phyloP scores from a whole-genome alignment of 2,888 invertebrate genomes.

The Agrotis clavis region DNA sequence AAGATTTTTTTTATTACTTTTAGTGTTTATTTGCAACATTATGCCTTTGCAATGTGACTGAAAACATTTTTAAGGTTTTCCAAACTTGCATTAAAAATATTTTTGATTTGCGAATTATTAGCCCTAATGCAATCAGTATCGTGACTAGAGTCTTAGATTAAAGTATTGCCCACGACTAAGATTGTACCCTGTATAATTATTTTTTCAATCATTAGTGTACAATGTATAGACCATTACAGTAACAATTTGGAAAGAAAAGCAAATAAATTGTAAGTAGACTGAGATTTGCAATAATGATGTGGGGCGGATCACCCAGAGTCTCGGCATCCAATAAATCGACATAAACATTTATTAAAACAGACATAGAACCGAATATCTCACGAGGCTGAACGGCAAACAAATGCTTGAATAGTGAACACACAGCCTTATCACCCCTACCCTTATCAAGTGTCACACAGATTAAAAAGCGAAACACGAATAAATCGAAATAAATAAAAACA shows the following conservation, averaged over 20 bases:
- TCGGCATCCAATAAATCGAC: conserved; percentile 18
- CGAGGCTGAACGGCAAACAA: conserved; percentile 19
- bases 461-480: conserved; percentile 55
- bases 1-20: no score
- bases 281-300: conserved; percentile 15
- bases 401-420: conserved; percentile 9
- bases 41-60: no score
- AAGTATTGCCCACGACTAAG: no score
- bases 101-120: no score
- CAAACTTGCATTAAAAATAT: no score
- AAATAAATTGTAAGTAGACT: not conserved
- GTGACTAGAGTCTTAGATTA: no score
- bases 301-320: not conserved
- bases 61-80: no score
- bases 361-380: conserved; percentile 30
- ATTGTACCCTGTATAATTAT: no score
- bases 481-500: conserved; percentile 63
- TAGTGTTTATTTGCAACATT: no score
- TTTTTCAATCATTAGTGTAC: no score
- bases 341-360: conserved; percentile 36
- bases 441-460: conserved; percentile 61
- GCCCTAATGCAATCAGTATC: no score
- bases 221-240: not conserved
- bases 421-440: conserved; percentile 47
- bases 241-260: not conserved